These are phyloP conservation scores for Agriopis aurantiaria DNA, from an alignment of 2,888 invertebrate genomes.

Conservation along the genomic window DNA sequence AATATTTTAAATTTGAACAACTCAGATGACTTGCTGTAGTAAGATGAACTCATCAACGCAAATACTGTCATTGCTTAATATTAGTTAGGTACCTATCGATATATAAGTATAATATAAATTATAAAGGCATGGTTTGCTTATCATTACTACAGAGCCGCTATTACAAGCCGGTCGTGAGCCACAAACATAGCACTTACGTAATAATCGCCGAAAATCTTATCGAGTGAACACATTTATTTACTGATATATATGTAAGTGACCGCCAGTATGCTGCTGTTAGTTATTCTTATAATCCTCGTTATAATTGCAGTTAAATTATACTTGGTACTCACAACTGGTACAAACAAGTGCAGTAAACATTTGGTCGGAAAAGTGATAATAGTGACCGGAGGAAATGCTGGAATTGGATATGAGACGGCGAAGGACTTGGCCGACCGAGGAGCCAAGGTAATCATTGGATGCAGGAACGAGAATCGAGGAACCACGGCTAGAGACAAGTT, in stretches of 20 bases:
- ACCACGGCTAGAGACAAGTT: slow-evolving; percentile 77
- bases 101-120: background rate
- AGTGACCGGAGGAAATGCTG: slow-evolving; percentile 93
- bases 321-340: slow-evolving; percentile 46
- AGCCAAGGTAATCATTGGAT: slow-evolving; percentile 92
- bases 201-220: slow-evolving; percentile 8
- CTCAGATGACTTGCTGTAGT: background rate
- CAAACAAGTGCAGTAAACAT: slow-evolving; percentile 64
- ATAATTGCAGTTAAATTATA: slow-evolving; percentile 26
- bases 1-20: background rate
- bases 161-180: background rate
- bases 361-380: slow-evolving; percentile 94
- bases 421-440: slow-evolving; percentile 90
- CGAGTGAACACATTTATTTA: background rate
- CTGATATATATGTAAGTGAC: background rate
- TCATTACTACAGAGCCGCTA: slow-evolving; percentile 1
- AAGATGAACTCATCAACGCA: background rate
- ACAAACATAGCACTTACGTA: background rate
- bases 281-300: slow-evolving; percentile 14
- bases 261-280: slow-evolving; percentile 15
- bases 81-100: background rate
- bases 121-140: background rate
- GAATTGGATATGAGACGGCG: slow-evolving; percentile 92
- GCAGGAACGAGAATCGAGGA: slow-evolving; percentile 90
- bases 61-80: background rate